Conservation (phyloP, 2,888 invertebrate genomes). For the Apodemia mormo region DNA sequence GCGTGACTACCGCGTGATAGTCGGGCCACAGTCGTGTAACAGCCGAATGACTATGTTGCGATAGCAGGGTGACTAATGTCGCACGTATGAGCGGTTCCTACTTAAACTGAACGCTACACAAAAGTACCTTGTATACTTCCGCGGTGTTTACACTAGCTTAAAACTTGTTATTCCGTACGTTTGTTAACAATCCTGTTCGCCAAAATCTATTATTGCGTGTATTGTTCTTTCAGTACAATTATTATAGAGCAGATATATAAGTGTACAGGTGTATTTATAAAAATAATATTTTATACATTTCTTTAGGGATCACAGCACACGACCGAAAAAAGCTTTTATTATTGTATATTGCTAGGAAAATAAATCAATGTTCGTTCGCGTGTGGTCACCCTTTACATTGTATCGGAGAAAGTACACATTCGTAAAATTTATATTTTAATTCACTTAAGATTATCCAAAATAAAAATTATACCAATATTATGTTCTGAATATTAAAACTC, state of each 20-base stretch:
- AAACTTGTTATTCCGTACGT: background rate
- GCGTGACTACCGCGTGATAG: background rate
- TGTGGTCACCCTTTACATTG: too few species aligned
- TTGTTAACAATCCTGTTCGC: background rate
- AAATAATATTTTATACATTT: background rate
- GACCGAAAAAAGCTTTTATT: too few species aligned
- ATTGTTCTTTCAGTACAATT: background rate
- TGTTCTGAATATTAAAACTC: too few species aligned
- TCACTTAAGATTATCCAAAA: too few species aligned
- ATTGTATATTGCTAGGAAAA: too few species aligned
- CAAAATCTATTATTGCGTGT: background rate
- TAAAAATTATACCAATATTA: too few species aligned
- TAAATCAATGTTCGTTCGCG: too few species aligned
- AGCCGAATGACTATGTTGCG: slow-evolving; percentile 25
- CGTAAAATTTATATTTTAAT: too few species aligned
- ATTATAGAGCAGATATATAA: background rate
- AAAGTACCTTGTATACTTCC: slow-evolving; percentile 8
- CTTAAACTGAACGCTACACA: background rate
- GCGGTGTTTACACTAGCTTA: background rate
- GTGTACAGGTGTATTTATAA: background rate
- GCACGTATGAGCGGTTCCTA: slow-evolving; percentile 32
- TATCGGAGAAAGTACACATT: too few species aligned
- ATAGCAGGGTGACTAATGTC: slow-evolving; percentile 54
- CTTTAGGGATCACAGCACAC: background rate
- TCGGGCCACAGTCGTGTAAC: background rate